Percentiles rank a stretch among this genome's conserved stretches.
These are phyloP conservation scores for Zaprionus vittiger DNA, from an alignment of 1,140 invertebrate species.

Conservation along the genomic window DNA sequence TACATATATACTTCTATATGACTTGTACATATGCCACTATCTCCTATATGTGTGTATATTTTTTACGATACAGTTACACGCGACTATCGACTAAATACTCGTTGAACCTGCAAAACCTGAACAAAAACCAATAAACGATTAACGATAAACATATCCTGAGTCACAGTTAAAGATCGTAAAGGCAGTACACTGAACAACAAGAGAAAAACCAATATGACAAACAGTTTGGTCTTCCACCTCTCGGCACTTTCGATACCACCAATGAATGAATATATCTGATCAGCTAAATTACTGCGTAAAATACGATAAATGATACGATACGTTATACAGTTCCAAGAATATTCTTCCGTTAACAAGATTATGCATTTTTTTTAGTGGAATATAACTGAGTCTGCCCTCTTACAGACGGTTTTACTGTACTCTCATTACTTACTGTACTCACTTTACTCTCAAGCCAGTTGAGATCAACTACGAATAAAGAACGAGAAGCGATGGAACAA, in stretches of 20 bases:
- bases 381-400: slow-evolving; percentile 17
- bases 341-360: slow-evolving; percentile 67
- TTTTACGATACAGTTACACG: slow-evolving; percentile 9
- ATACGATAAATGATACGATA: slow-evolving; percentile 52
- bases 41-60: slow-evolving; percentile 12
- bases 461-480: neutral
- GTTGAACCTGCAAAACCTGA: slow-evolving; percentile 10
- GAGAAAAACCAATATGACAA: slow-evolving; percentile 7
- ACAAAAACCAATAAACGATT: slow-evolving; percentile 21
- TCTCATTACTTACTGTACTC: slow-evolving; percentile 1
- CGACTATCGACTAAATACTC: slow-evolving; percentile 5
- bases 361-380: slow-evolving; percentile 57
- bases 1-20: slow-evolving; percentile 1
- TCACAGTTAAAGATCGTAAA: slow-evolving; percentile 46
- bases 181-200: slow-evolving; percentile 33
- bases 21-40: slow-evolving; percentile 21
- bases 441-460: slow-evolving; percentile 8
- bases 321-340: slow-evolving; percentile 66
- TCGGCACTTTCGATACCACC: slow-evolving; percentile 74
- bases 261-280: slow-evolving; percentile 44
- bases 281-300: slow-evolving; percentile 29
- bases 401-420: slow-evolving; percentile 8
- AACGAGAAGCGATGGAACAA: slow-evolving; percentile 10
- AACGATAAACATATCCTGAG: slow-evolving; percentile 68
- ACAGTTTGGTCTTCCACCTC: slow-evolving; percentile 73